phyloP scores from a whole-genome alignment of 2,888 invertebrate genomes.

The Ichneumoninae sp. region DNA sequence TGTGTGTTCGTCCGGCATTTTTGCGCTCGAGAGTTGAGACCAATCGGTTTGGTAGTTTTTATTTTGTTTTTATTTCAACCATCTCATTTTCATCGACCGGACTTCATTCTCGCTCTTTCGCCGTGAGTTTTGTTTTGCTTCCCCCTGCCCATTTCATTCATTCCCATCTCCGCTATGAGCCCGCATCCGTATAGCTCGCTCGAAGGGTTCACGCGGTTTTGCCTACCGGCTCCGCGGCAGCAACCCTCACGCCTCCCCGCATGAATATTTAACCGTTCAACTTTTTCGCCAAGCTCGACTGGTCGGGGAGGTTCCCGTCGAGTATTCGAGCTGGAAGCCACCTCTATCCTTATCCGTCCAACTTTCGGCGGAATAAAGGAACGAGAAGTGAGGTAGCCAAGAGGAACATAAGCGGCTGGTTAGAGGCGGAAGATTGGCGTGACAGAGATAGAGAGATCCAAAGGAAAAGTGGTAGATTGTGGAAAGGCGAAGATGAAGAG shows the following conservation, averaged over 20 bases:
- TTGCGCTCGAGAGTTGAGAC: neutral
- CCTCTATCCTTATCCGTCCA: constrained; percentile 47
- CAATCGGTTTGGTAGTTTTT: neutral
- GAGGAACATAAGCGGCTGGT: constrained; percentile 55
- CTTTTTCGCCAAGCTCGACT: constrained; percentile 72
- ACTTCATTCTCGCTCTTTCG: constrained; percentile 15
- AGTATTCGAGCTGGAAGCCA: constrained; percentile 16
- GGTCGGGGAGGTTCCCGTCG: constrained; percentile 17
- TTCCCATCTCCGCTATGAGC: constrained; percentile 7
- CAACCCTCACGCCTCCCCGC: constrained; percentile 41
- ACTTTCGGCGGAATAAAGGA: constrained; percentile 51
- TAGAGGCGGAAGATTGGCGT: constrained; percentile 57
- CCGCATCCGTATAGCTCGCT: constrained; percentile 17
- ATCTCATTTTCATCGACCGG: constrained; percentile 37
- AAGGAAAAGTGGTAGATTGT: constrained; percentile 8
- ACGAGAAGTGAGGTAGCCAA: constrained; percentile 48
- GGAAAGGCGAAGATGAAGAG: constrained; percentile 30
- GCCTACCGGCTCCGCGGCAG: constrained; percentile 44
- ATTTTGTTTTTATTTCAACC: constrained; percentile 1
- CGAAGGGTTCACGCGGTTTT: constrained; percentile 9
- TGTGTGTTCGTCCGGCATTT: neutral
- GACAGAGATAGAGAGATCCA: constrained; percentile 68
- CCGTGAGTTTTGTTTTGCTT: constrained; percentile 6
- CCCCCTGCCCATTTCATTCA: constrained; percentile 17
- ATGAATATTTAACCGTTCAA: constrained; percentile 81